Conservation (phyloP, 2,797 vertebrate species). For the Myiotriccus ornatus region DNA sequence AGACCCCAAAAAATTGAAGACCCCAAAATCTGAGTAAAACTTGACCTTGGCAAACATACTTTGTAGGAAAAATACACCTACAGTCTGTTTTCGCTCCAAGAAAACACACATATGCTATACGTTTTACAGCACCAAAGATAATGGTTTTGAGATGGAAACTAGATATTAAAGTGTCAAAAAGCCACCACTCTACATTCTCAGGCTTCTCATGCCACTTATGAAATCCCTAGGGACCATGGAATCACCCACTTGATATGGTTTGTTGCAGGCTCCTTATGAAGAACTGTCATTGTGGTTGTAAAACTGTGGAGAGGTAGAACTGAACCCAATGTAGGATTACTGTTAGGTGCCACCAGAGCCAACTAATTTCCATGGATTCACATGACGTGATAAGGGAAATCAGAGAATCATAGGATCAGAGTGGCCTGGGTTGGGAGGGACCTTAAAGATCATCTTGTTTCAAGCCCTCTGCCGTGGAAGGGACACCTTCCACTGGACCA, state of each 20-base stretch:
- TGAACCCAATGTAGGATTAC: background rate
- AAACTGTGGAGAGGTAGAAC: background rate
- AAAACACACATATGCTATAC: background rate
- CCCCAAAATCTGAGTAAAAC: background rate
- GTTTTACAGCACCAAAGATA: background rate
- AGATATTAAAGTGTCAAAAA: background rate
- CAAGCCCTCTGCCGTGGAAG: fast-evolving
- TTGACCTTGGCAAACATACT: background rate
- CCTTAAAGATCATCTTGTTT: background rate
- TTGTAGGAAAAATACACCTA: background rate
- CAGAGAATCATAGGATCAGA: background rate
- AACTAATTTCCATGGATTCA: background rate
- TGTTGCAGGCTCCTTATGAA: background rate
- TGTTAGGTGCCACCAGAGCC: background rate
- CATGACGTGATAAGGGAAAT: background rate
- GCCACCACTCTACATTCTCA: background rate
- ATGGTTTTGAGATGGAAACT: background rate
- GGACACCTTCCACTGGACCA: background rate
- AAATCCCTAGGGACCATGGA: background rate
- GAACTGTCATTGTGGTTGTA: background rate
- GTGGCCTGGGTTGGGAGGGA: background rate
- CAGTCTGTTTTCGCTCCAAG: background rate
- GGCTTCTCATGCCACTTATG: fast-evolving
- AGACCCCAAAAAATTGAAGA: fast-evolving
- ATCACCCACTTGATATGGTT: background rate